Base-by-base conservation (phyloP, 2,888 invertebrate genomes). In the Pristionchus japonicus region DNA sequence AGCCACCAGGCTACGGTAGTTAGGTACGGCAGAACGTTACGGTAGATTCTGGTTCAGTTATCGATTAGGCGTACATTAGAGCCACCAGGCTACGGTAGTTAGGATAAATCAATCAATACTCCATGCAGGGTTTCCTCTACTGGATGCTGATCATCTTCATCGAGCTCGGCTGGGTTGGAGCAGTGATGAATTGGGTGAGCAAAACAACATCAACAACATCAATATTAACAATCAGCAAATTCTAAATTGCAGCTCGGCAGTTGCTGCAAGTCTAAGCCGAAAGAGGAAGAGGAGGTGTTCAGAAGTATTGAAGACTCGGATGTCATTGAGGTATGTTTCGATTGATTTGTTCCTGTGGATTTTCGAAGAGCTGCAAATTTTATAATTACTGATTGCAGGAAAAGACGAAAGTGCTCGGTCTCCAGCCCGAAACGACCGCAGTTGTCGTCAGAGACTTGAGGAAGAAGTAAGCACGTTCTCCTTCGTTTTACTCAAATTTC, bases 311-410 rank as follows among this genome's bases (percentile, higher is more conserved):
- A 85, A 31, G 85, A 85, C 17, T 91, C 91, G 2, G 93, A 93
- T 87, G 93, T 93, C 23, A 89, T 93, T 17, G 91, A 90, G 9
- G 93, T 83, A 11, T 20, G 40, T 23, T 49, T 80, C 2, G 15
- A 43, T 82, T 82, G 13, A 80, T 27, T 34, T 4, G 3, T 20
- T 20, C 1, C 40, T 4, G 20, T 70, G 7, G 70, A 1, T 11
- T 37, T 4, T 31, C 9, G 4, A 34, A 31, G 9, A 67, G 11
- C 6, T 17, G 43, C 9, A 43, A 43, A 77, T 40, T 6, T 43
- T 11, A n/a, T 40, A 7, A 92, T 90, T 92, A 93, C 84, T 91
- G 92, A 15, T 88, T 93, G 15, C 91, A 90, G 11, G 93, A 93
- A 88, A 92, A 92, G 86, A n/a, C 88, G 15, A 85, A 88, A 4